Percentiles rank a stretch among this genome's conserved stretches.
Conservation (phyloP, 2,888 invertebrate genomes). For the Papilio protenor region DNA sequence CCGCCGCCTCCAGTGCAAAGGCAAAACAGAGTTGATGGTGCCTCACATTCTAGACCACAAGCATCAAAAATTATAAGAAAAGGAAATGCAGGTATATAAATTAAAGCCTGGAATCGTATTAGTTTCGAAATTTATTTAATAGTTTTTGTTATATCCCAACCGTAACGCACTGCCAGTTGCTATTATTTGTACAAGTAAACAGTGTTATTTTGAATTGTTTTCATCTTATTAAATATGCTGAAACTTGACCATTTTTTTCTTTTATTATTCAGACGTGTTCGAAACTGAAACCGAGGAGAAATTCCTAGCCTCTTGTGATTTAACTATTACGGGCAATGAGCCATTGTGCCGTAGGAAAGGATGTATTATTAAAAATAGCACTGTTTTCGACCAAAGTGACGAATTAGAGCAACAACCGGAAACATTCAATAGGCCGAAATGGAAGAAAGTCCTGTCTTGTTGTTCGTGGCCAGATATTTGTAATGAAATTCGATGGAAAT, state of each 20-base stretch:
- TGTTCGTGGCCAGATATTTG: conserved; percentile 55
- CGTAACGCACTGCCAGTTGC: conserved; percentile 63
- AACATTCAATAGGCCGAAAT: conserved; percentile 51
- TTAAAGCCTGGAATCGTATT: background rate
- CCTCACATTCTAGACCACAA: conserved; percentile 58
- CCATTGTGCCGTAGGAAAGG: conserved; percentile 61
- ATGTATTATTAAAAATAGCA: conserved; percentile 60
- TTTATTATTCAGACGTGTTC: conserved; percentile 56
- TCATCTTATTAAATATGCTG: conserved; percentile 19
- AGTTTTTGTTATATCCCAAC: conserved; percentile 42
- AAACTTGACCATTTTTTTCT: conserved; percentile 39
- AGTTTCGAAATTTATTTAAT: background rate
- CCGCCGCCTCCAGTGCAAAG: conserved; percentile 63
- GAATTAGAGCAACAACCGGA: conserved; percentile 47
- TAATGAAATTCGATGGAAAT: conserved; percentile 62
- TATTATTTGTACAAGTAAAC: conserved; percentile 50
- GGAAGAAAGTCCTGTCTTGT: conserved; percentile 66
- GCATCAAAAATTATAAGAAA: conserved; percentile 63
- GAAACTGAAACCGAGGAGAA: conserved; percentile 64
- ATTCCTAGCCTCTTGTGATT: conserved; percentile 69
- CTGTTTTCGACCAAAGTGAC: conserved; percentile 53
- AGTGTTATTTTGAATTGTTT: conserved; percentile 65
- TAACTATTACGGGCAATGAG: conserved; percentile 57
- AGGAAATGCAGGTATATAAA: conserved; percentile 55
- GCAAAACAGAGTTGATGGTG: conserved; percentile 54